phyloP scores from a whole-genome alignment of 2,797 vertebrate genomes.

The Lepus oiostolus region DNA sequence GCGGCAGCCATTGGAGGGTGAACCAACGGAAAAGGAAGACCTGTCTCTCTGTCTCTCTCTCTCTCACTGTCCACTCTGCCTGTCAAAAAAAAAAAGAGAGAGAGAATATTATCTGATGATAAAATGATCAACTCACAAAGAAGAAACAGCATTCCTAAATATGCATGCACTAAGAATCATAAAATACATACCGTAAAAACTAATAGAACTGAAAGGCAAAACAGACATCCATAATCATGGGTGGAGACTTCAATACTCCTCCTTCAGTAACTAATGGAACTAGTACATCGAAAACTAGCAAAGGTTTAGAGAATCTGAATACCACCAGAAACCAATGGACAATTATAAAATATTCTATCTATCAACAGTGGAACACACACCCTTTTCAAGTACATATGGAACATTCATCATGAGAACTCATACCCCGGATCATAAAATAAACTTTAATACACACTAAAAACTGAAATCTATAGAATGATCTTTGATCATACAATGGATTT shows the following conservation, averaged over 20 bases:
- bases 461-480: neutral
- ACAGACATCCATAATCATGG: neutral
- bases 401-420: conserved; percentile 2
- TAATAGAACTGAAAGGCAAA: conserved; percentile 12
- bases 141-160: neutral
- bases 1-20: too few species aligned
- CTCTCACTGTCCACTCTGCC: too few species aligned
- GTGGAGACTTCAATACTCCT: too few species aligned
- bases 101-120: neutral
- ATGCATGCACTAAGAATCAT: neutral
- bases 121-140: neutral
- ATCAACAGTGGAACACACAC: too few species aligned
- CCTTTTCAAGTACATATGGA: neutral
- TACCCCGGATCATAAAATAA: conserved; percentile 12
- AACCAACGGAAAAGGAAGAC: too few species aligned
- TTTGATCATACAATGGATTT: neutral
- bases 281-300: neutral
- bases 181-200: conserved; percentile 4
- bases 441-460: conserved; percentile 8
- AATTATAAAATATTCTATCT: too few species aligned
- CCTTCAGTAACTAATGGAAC: neutral
- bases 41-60: too few species aligned
- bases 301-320: neutral
- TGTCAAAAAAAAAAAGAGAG: too few species aligned
- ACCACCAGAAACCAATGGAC: too few species aligned